Evolutionary conservation across 1,140 invertebrate genomes (phyloP), one percentile per base, ranked within the genome.

Genomic region (Leptinotarsa texana): DNA sequence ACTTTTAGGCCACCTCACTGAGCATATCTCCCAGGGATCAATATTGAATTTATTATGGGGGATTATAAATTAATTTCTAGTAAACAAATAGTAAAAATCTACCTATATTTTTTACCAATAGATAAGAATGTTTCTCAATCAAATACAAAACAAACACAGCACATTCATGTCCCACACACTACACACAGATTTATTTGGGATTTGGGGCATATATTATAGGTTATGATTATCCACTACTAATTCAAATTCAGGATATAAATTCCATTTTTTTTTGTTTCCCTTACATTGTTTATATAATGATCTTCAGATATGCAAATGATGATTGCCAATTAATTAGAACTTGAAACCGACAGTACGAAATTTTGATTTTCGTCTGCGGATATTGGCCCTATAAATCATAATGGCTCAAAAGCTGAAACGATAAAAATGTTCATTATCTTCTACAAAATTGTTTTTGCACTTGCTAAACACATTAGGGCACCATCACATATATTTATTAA

Each of bases 281-380:
- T 61, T 73, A 73, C 71, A 73, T 73, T 73, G 57, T 73, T 73
- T 73, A 73, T 73, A 73, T 73, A 73, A 27, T 65, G 61, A 62
- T 73, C 71, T 73, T 73, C 51, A 47, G 27, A 73, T 73, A 73
- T 73, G 61, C 61, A 73, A 73, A 73, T 73, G 18, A 47, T 73
- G 61, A 73, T 73, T 73, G 71, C 71, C 61, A 73, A 66, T 70
- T 69, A 42, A 42, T 42, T 62, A 73, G 13, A 42, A 65, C 61
- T 63, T 63, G 48, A 65, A 21, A 65, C 71, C 71, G 71, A 73
- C 71, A 73, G 71, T 73, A 73, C 71, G 71, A 73, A 73, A 73
- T 73, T 73, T 73, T 48, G 63, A 66, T 73, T 73, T 73, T 65
- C 71, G 71, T 48, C 71, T 72, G 71, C 71, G 71, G 63, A 73